Evolutionary conservation across 1,140 invertebrate species (phyloP).

Genomic region (Oncopeltus fasciatus): DNA sequence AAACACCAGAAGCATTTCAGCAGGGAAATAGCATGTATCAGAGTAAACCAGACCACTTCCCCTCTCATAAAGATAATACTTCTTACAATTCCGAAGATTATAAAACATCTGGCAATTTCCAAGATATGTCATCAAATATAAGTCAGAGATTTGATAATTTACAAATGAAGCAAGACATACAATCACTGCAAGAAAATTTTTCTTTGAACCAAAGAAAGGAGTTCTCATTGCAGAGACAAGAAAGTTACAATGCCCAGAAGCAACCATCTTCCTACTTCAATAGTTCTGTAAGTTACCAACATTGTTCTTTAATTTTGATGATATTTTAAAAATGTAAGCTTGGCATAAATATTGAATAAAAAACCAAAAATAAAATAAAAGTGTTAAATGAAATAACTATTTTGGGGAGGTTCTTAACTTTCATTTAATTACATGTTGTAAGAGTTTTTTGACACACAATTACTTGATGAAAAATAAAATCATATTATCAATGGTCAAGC

Average conservation of each 20-base stretch:
- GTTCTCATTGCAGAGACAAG: constrained; percentile 9
- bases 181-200: not conserved
- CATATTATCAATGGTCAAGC: too few relatives aligned
- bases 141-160: constrained; percentile 9
- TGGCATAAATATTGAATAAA: too few relatives aligned
- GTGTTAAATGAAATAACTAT: too few relatives aligned
- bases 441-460: too few relatives aligned
- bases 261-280: not conserved
- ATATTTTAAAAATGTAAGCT: too few relatives aligned
- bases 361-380: too few relatives aligned
- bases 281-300: constrained; percentile 8
- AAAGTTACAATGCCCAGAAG: constrained; percentile 12
- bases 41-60: not conserved
- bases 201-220: constrained; percentile 8
- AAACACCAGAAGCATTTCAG: not conserved
- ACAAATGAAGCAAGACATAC: constrained; percentile 7
- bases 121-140: not conserved
- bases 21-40: not conserved
- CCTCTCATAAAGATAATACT: not conserved
- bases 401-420: too few relatives aligned
- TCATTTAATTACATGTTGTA: too few relatives aligned
- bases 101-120: not conserved
- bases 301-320: too few relatives aligned
- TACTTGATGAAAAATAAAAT: too few relatives aligned
- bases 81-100: not conserved